Evolutionary conservation across 2,797 vertebrate genomes (phyloP).

Genomic region (Darevskia mixta): DNA sequence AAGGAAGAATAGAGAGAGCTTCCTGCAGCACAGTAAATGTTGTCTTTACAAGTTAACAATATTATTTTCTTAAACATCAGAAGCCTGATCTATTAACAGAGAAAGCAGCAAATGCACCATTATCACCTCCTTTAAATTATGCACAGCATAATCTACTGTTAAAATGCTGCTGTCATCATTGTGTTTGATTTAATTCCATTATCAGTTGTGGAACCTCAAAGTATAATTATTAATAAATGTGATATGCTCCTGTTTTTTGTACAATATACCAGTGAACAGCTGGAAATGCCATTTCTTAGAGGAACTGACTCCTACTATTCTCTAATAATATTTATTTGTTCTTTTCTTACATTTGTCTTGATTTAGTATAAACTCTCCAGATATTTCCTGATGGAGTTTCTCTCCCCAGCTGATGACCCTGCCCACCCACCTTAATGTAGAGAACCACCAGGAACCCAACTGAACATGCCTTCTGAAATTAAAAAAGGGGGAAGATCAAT

Average conservation of each 20-base stretch:
- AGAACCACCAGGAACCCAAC: not conserved
- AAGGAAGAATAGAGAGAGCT: not conserved
- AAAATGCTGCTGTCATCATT: not conserved
- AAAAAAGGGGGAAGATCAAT: constrained; percentile 24
- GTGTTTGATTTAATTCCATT: not conserved
- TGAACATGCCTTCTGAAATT: not conserved
- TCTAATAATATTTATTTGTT: not conserved
- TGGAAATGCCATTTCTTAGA: not conserved
- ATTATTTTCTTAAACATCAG: not conserved
- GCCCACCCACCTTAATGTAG: accelerated
- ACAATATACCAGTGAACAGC: not conserved
- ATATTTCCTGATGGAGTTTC: not conserved
- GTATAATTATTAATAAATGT: not conserved
- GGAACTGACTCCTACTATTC: not conserved
- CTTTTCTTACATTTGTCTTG: not conserved
- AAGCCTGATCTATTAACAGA: not conserved
- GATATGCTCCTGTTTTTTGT: not conserved
- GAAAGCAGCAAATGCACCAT: not conserved
- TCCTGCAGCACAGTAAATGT: not conserved
- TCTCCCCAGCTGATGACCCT: accelerated
- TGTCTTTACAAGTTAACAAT: not conserved
- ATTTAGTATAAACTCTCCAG: constrained; percentile 5
- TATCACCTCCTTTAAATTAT: not conserved
- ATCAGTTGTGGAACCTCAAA: not conserved
- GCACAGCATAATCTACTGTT: not conserved